These are phyloP conservation scores for Erythrocercus mccallii DNA, from an alignment of 2,113 vertebrate genomes.

Conservation along the genomic window DNA sequence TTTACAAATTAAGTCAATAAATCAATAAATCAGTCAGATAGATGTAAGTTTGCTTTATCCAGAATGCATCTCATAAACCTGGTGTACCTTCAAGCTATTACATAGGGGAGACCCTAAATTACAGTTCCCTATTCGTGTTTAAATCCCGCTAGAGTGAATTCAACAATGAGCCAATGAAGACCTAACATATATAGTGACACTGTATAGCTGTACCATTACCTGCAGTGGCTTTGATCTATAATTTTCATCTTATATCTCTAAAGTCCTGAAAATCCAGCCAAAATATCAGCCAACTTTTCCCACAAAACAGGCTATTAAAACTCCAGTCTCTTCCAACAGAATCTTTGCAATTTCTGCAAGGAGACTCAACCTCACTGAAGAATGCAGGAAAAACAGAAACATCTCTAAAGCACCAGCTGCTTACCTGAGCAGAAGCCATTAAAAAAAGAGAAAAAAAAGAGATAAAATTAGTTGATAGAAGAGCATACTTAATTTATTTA, in stretches of 20 bases:
- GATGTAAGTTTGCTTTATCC: neutral
- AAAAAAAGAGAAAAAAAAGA: neutral
- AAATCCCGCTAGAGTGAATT: neutral
- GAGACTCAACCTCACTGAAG: neutral
- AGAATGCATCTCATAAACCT: neutral
- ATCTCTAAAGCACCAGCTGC: neutral
- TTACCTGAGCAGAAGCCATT: neutral
- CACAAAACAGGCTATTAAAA: neutral
- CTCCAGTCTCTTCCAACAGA: neutral
- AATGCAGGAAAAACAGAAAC: neutral
- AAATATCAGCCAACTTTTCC: neutral
- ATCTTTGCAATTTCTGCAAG: neutral
- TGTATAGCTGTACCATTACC: neutral
- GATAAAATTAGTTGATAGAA: neutral
- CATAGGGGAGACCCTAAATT: rapidly evolving
- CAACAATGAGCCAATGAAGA: neutral
- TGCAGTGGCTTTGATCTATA: neutral
- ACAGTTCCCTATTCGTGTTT: neutral
- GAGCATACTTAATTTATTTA: neutral
- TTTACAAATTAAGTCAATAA: neutral
- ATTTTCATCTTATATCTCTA: neutral
- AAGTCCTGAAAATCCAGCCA: neutral
- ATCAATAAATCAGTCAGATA: neutral
- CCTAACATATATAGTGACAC: neutral
- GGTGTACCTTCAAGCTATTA: neutral